Evolutionary conservation across 35 echinoderm and acorn worm species (phyloP), one percentile per base, ranked within the genome.

Genomic region (Hemicentrotus pulcherrimus): DNA sequence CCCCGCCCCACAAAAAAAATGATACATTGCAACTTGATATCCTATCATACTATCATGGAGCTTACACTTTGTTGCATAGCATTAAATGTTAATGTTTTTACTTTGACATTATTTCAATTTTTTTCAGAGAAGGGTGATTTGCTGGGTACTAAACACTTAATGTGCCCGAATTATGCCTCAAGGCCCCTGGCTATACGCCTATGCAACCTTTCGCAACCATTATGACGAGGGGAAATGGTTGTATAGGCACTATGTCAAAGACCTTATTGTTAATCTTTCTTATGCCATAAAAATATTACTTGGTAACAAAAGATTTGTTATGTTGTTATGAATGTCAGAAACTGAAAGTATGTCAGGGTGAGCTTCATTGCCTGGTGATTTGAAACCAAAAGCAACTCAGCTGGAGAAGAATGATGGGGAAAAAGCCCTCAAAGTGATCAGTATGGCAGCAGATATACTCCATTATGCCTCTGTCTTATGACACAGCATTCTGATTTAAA

Each of bases 271-370:
- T 55, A 55, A 55, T 55, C 50, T 55, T 78, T 78, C 19, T 18
- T 78, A 71, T 71, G 22, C 6, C 22, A n/a, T 78, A 8, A 55
- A 55, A 70, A 78, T 22, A 78, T 78, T 4, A 78, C 65, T 78
- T 78, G 24, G 19, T 78, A 78, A n/a, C 22, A 78, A 78, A 28
- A 78, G 65, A 22, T n/a, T 78, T 78, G 65, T 78, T 78, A 78
- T 78, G 65, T n/a, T 78, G 65, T 78, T 78, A 28, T 78, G 19
- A 78, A 78, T 78, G 65, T 78, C 65, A 78, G 65, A 78, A 78
- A 78, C 22, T 78, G 65, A 78, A 78, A 78, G 65, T n/a, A n/a
- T 78, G 65, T 78, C 65, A 78, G 65, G 65, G 65, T 78, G 65
- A 78, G 19, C 65, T 8, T 5, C 28, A 18, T 78, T 78, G 65